Percentiles rank a stretch among this genome's conserved stretches.
phyloP scores from a whole-genome alignment of 1,140 invertebrate genomes.

The Atopsyche davidsoni region DNA sequence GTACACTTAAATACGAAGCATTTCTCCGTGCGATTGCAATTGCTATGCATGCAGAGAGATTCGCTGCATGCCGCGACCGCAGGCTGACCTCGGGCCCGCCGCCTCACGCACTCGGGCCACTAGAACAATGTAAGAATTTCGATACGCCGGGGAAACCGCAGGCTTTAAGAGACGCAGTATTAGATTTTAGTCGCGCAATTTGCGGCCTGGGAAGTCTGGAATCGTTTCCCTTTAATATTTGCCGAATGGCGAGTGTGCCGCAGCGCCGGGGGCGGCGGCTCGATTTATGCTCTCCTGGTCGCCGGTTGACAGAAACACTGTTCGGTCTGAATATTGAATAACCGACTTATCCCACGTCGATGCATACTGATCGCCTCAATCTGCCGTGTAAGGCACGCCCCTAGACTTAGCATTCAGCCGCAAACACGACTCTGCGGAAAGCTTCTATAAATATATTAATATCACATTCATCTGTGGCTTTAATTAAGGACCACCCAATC shows the following conservation, averaged over 20 bases:
- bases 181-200: constrained; percentile 17
- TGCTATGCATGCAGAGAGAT: too few species aligned
- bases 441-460: too few species aligned
- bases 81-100: constrained; percentile 20
- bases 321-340: constrained; percentile 7
- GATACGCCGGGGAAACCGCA: constrained; percentile 16
- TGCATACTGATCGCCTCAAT: too few species aligned
- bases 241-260: constrained; percentile 10
- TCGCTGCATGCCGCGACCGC: constrained; percentile 24
- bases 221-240: constrained; percentile 16
- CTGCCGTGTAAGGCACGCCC: too few species aligned
- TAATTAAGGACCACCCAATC: too few species aligned
- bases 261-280: constrained; percentile 1
- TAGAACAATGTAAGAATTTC: constrained; percentile 14
- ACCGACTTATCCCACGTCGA: too few species aligned
- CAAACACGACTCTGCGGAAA: too few species aligned
- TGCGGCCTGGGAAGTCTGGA: constrained; percentile 10
- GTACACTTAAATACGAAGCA: too few species aligned
- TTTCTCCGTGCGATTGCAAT: too few species aligned
- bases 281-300: constrained; percentile 7
- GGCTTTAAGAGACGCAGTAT: constrained; percentile 8
- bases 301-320: constrained; percentile 8
- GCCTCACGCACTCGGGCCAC: constrained; percentile 15
- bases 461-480: too few species aligned
- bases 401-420: too few species aligned